Conservation (phyloP, 1,140 invertebrate genomes). For the Doryteuthis pealeii region DNA sequence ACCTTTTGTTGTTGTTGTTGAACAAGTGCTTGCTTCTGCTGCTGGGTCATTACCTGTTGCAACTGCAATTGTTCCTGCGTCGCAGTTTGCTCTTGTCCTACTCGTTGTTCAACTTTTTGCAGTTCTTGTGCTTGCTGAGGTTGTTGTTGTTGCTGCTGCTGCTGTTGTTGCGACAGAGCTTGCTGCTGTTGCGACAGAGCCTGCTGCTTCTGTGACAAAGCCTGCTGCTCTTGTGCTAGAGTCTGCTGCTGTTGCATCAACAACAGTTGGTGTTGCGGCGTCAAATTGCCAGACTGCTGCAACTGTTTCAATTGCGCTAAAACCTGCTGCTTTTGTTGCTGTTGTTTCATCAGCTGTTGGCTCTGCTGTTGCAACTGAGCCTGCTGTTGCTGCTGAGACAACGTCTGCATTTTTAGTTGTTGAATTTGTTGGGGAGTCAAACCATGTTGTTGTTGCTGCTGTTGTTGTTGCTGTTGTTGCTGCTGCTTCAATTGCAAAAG, state of each 20-base stretch:
- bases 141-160: conserved; percentile 3
- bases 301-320: conserved; percentile 8
- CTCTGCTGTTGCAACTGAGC: background rate
- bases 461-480: background rate
- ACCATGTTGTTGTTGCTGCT: background rate
- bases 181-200: conserved; percentile 1
- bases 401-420: background rate
- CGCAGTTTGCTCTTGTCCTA: background rate
- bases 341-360: background rate
- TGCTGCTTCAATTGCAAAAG: background rate
- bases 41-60: background rate
- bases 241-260: background rate
- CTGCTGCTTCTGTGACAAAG: background rate
- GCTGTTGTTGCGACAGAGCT: background rate
- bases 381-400: background rate
- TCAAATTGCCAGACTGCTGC: background rate
- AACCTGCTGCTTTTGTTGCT: conserved; percentile 3
- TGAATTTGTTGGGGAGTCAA: background rate
- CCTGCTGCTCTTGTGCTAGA: background rate
- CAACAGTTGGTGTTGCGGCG: background rate
- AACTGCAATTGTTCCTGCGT: background rate
- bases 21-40: background rate
- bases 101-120: background rate
- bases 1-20: background rate
- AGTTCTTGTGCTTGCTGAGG: background rate